phyloP scores from a whole-genome alignment of 2,888 invertebrate genomes.

The Rhaphigaster nebulosa region DNA sequence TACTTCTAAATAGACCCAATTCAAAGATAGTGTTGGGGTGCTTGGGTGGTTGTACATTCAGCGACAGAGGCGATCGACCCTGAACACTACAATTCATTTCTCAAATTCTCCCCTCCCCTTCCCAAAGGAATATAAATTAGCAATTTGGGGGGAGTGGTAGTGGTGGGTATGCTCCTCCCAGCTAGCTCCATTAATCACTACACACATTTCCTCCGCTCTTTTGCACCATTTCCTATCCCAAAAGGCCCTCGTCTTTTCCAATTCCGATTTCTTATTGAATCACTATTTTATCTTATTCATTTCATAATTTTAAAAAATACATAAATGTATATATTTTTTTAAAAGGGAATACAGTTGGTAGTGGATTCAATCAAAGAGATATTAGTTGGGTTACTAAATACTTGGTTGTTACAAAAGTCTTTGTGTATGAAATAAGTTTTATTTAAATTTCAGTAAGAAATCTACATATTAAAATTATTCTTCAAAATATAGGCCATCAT shows the following conservation, averaged over 20 bases:
- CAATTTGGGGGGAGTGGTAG: background rate
- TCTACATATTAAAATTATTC: too few species aligned
- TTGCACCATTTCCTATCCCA: background rate
- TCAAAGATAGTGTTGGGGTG: background rate
- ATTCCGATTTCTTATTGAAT: background rate
- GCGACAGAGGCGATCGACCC: background rate
- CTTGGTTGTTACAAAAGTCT: too few species aligned
- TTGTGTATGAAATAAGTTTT: too few species aligned
- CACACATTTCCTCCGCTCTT: background rate
- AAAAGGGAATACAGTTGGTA: too few species aligned
- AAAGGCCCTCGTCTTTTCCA: background rate
- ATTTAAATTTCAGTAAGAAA: too few species aligned
- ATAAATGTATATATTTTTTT: too few species aligned
- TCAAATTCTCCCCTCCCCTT: background rate
- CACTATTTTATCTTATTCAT: too few species aligned
- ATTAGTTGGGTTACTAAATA: too few species aligned
- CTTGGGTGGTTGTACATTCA: background rate
- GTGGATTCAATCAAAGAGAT: too few species aligned
- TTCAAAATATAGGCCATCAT: too few species aligned
- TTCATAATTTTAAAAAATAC: too few species aligned
- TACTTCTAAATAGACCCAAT: too few species aligned
- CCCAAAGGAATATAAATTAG: background rate
- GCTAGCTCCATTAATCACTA: background rate
- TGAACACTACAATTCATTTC: background rate
- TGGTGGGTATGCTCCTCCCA: background rate